These are phyloP conservation scores for Smutsia temminckii DNA, from an alignment of 2,797 vertebrate genomes.

Conservation along the genomic window DNA sequence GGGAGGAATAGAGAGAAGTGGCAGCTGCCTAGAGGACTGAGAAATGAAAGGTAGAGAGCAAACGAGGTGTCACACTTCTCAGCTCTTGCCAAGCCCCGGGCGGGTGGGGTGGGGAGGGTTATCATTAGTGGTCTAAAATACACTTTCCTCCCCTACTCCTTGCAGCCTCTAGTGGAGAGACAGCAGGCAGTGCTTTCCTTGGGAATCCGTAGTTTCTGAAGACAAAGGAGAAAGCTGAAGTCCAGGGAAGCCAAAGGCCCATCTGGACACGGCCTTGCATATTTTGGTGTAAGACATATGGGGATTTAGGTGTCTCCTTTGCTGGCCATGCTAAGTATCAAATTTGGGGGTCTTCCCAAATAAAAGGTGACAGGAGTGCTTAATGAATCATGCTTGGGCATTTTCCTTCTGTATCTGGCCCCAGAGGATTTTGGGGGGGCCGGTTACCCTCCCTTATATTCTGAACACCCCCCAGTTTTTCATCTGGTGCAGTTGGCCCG, in stretches of 20 bases:
- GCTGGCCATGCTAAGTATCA: neutral
- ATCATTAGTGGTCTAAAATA: neutral
- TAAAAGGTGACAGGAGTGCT: neutral
- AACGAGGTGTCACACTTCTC: neutral
- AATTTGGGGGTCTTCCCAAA: constrained; percentile 45
- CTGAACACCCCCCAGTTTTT: neutral
- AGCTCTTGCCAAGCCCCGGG: too few species aligned
- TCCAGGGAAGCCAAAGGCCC: neutral
- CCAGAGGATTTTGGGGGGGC: neutral
- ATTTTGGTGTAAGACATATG: neutral
- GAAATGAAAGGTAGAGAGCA: neutral
- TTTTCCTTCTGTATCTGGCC: neutral
- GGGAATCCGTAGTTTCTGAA: neutral
- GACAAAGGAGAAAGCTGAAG: neutral
- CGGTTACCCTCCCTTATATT: neutral
- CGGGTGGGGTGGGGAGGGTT: neutral
- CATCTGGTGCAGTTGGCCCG: neutral
- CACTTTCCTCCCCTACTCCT: neutral
- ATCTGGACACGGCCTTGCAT: neutral
- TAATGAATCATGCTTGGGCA: neutral
- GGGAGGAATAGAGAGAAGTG: neutral
- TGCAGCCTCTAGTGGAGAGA: neutral
- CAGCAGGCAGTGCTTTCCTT: neutral
- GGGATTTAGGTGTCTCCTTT: neutral
- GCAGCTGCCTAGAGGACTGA: neutral